Percentiles rank a stretch among this genome's conserved stretches.
Evolutionary conservation across 2,888 invertebrate genomes (phyloP).

Genomic region (Phragmatobia fuliginosa): DNA sequence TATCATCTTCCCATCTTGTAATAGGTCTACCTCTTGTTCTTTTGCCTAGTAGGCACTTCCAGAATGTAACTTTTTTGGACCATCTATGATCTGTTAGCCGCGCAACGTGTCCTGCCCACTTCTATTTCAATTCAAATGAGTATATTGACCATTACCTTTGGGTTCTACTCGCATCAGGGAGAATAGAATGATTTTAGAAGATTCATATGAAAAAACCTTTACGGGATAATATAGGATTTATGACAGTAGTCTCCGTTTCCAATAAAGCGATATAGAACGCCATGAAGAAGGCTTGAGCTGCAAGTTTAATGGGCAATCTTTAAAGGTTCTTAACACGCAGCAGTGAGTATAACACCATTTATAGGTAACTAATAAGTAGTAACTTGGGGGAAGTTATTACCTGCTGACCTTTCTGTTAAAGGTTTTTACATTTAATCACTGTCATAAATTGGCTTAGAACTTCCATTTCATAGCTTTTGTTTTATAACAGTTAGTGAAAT

Average conservation of each 20-base stretch:
- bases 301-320: constrained; percentile 8
- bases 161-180: too few species aligned
- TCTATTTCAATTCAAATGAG: too few species aligned
- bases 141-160: too few species aligned
- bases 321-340: constrained; percentile 4
- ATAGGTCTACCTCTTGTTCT: too few species aligned
- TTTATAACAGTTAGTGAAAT: background rate
- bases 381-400: constrained; percentile 9
- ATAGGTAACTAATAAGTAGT: constrained; percentile 16
- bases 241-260: background rate
- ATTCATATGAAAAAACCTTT: too few species aligned
- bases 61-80: too few species aligned
- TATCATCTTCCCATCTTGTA: too few species aligned
- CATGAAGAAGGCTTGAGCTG: background rate
- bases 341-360: constrained; percentile 5
- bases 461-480: background rate
- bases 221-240: background rate
- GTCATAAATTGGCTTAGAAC: constrained; percentile 4
- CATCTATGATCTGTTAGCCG: too few species aligned
- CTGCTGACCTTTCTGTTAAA: constrained; percentile 9
- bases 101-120: too few species aligned
- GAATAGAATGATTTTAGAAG: too few species aligned
- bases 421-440: constrained; percentile 7
- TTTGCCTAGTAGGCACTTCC: too few species aligned
- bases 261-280: background rate